Conservation (phyloP, 2,888 invertebrate genomes). For the Stegana nigrithorax region DNA sequence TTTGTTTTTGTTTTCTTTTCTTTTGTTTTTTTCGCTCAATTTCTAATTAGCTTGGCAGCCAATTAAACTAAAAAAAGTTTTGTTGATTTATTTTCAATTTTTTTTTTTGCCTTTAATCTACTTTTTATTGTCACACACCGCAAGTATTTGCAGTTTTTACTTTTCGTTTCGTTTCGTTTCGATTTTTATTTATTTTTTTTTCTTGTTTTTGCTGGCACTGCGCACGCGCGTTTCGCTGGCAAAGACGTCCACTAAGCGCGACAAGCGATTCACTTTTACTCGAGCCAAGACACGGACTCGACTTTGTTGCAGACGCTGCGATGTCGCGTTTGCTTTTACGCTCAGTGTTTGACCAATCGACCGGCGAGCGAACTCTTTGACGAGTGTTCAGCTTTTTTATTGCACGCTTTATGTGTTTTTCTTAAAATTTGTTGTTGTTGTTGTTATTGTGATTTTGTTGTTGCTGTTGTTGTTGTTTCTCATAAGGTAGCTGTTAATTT, state of each 20-base stretch:
- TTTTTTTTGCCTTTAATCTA: not conserved
- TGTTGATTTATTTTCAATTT: not conserved
- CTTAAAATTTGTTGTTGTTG: not conserved
- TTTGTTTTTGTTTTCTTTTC: slow-evolving; percentile 18
- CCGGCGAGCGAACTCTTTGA: not conserved
- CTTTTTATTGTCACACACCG: too few species aligned
- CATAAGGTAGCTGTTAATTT: slow-evolving; percentile 23
- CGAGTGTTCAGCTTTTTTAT: too few species aligned
- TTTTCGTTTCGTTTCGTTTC: not conserved
- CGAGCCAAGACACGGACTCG: not conserved
- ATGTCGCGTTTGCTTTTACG: too few species aligned
- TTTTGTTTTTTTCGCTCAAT: slow-evolving; percentile 32
- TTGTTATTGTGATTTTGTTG: slow-evolving; percentile 16
- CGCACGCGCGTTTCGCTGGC: too few species aligned
- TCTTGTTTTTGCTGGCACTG: not conserved
- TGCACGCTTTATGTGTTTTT: too few species aligned
- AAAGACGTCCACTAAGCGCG: slow-evolving; percentile 21
- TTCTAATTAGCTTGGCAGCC: slow-evolving; percentile 10
- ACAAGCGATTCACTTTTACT: slow-evolving; percentile 30
- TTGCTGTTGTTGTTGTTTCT: slow-evolving; percentile 14
- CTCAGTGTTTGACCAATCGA: not conserved
- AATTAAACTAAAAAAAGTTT: not conserved
- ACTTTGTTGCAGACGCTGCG: not conserved
- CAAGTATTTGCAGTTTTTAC: too few species aligned
- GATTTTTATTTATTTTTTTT: not conserved